Evolutionary conservation across 2,797 vertebrate genomes (phyloP).

Genomic region (Mus spretus): DNA sequence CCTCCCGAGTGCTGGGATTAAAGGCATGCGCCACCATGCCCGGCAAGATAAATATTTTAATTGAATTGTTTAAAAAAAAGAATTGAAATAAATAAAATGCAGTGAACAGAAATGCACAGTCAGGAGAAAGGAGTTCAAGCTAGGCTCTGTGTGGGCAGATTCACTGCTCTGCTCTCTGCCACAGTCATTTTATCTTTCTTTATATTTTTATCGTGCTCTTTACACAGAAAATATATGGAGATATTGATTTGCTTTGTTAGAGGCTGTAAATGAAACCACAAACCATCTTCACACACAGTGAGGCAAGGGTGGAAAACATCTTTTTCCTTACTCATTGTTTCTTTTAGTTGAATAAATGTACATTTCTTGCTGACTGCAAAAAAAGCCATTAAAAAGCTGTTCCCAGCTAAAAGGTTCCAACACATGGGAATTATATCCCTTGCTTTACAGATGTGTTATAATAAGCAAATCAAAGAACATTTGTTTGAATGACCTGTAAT

Average conservation of each 20-base stretch:
- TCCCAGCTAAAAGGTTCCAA: constrained; percentile 87
- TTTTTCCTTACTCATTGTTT: constrained; percentile 85
- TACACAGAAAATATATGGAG: constrained; percentile 86
- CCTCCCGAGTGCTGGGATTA: too few species aligned
- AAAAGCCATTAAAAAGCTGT: constrained; percentile 89
- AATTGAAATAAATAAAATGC: neutral
- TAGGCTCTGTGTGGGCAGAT: constrained; percentile 27
- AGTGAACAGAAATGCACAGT: neutral
- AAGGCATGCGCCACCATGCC: too few species aligned
- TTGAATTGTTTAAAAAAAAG: neutral
- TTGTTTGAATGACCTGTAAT: constrained; percentile 82
- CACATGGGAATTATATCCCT: constrained; percentile 70
- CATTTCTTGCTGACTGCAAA: constrained; percentile 87
- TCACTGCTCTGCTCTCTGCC: constrained; percentile 17
- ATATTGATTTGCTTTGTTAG: constrained; percentile 88
- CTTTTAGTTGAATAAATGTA: constrained; percentile 88
- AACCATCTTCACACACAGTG: constrained; percentile 84
- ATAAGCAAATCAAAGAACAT: constrained; percentile 73
- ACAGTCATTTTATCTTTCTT: constrained; percentile 83
- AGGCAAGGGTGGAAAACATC: constrained; percentile 86
- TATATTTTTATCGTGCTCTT: constrained; percentile 83
- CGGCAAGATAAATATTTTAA: neutral
- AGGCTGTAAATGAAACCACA: constrained; percentile 88
- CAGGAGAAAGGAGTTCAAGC: constrained; percentile 13
- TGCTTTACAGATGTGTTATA: constrained; percentile 67